Conservation (phyloP, 1,140 invertebrate genomes). For the Pogonomyrmex barbatus region DNA sequence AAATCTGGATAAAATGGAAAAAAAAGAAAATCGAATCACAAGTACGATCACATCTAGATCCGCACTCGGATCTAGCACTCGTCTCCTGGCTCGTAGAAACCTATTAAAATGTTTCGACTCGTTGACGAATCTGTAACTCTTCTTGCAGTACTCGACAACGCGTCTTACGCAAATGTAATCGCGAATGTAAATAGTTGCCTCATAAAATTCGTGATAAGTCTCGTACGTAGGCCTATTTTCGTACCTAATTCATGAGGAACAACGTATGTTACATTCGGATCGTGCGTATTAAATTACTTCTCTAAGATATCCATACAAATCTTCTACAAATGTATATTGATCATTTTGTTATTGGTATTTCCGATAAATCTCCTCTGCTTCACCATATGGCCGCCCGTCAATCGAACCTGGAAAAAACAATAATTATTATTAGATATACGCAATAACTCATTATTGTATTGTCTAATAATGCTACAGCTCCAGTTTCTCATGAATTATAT, state of each 20-base stretch:
- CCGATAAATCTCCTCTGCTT: constrained; percentile 83
- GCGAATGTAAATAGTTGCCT: constrained; percentile 9
- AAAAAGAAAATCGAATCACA: constrained; percentile 48
- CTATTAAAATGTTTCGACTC: background rate
- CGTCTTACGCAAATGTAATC: background rate
- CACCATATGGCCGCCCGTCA: constrained; percentile 80
- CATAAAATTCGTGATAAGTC: background rate
- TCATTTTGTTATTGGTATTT: constrained; percentile 83
- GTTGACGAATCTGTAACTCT: constrained; percentile 26
- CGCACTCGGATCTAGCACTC: background rate
- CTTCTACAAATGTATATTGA: constrained; percentile 80
- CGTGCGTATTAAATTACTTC: constrained; percentile 4
- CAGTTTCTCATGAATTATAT: background rate
- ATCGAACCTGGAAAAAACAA: constrained; percentile 77
- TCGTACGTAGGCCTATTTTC: background rate
- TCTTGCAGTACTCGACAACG: background rate
- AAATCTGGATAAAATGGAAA: constrained; percentile 32
- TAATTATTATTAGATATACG: constrained; percentile 2
- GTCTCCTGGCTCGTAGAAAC: background rate
- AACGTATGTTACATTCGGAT: background rate
- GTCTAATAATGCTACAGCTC: background rate
- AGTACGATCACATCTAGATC: constrained; percentile 38
- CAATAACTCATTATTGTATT: background rate
- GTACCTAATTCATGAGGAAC: background rate
- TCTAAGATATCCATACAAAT: background rate